Conservation (phyloP, 1,140 invertebrate species). For the Coptotermes formosanus region DNA sequence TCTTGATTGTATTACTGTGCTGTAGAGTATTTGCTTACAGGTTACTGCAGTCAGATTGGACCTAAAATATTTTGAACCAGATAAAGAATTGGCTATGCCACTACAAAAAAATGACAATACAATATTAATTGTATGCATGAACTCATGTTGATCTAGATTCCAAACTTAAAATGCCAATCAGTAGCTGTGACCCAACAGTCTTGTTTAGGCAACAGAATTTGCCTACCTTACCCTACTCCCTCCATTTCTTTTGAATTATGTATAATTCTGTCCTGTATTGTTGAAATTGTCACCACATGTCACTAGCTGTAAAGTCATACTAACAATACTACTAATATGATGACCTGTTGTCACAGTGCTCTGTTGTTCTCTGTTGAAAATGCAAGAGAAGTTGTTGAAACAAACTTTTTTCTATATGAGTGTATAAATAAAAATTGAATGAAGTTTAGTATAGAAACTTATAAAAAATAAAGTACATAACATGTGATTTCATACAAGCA, state of each 20-base stretch:
- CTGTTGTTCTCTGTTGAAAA: conserved; percentile 35
- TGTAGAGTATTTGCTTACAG: neutral
- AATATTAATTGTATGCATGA: conserved; percentile 34
- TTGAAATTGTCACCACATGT: conserved; percentile 30
- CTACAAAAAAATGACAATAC: conserved; percentile 33
- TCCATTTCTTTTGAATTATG: conserved; percentile 27
- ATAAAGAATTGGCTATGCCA: conserved; percentile 21
- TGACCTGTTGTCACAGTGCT: conserved; percentile 34
- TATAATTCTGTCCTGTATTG: conserved; percentile 31
- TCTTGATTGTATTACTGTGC: conserved; percentile 5
- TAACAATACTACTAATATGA: conserved; percentile 23
- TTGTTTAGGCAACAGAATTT: neutral
- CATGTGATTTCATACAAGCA: conserved; percentile 36
- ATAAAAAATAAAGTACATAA: conserved; percentile 27
- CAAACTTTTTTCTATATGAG: conserved; percentile 37
- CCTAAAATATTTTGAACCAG: neutral
- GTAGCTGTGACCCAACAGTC: conserved; percentile 26
- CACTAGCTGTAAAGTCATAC: conserved; percentile 23
- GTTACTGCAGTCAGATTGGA: conserved; percentile 24
- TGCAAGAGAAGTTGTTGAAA: conserved; percentile 34
- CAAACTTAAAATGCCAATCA: conserved; percentile 24
- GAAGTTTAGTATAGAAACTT: conserved; percentile 35
- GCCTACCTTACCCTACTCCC: neutral
- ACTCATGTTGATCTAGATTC: conserved; percentile 24
- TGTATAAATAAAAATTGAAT: conserved; percentile 35